These are phyloP conservation scores for Cynocephalus volans DNA, from an alignment of 2,113 vertebrate genomes.

Conservation along the genomic window DNA sequence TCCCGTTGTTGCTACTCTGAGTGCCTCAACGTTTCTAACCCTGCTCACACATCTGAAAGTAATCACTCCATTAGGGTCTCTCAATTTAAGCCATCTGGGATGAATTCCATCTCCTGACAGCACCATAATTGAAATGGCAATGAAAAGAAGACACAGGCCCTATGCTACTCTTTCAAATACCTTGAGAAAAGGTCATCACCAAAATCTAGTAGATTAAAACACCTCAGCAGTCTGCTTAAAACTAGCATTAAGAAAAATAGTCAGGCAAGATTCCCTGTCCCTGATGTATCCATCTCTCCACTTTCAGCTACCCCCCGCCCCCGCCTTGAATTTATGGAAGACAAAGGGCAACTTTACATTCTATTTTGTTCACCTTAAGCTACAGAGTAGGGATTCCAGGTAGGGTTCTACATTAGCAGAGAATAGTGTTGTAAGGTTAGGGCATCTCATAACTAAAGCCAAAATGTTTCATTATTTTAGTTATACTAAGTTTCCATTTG, in stretches of 20 bases:
- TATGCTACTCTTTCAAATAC: neutral
- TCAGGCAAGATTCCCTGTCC: neutral
- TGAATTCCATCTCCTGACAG: neutral
- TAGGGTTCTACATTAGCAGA: neutral
- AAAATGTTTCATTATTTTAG: too few relatives aligned
- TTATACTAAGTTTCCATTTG: too few relatives aligned
- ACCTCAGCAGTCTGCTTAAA: neutral
- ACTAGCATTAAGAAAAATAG: constrained; percentile 32
- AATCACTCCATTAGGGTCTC: neutral
- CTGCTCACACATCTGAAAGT: neutral
- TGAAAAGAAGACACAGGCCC: neutral
- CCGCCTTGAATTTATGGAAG: constrained; percentile 10
- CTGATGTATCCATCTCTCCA: neutral
- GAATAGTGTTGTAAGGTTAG: neutral
- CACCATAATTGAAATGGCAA: neutral
- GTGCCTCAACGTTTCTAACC: neutral
- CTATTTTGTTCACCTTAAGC: neutral
- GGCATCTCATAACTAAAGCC: too few relatives aligned
- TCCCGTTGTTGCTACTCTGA: neutral
- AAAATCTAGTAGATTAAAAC: constrained; percentile 39
- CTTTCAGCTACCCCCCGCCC: neutral
- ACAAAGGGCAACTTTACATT: neutral
- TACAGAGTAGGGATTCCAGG: neutral
- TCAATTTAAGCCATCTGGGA: neutral
- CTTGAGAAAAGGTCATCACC: neutral